Evolutionary conservation across 2,797 vertebrate species (phyloP).

Genomic region (Semotilus atromaculatus): DNA sequence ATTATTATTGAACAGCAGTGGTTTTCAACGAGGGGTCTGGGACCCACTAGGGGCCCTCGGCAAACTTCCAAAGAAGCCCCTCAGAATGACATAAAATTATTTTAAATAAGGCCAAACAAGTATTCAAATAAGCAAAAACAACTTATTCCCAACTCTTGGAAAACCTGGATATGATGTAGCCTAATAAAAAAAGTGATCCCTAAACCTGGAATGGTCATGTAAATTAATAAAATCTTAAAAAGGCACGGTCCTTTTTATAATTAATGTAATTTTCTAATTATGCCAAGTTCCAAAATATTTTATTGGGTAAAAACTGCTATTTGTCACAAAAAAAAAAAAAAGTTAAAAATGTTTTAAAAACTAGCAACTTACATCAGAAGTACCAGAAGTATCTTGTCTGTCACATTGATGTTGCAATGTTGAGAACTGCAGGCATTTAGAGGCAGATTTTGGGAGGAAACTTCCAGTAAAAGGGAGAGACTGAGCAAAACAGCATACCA

Average conservation of each 20-base stretch:
- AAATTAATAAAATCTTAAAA: neutral
- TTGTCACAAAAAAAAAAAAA: neutral
- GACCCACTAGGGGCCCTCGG: neutral
- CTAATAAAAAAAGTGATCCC: neutral
- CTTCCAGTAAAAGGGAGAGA: neutral
- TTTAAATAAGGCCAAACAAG: neutral
- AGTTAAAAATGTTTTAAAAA: no score
- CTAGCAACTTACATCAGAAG: neutral
- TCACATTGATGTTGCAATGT: neutral
- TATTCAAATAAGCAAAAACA: neutral
- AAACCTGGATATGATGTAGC: neutral
- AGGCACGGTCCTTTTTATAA: neutral
- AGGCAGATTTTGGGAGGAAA: neutral
- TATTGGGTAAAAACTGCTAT: neutral
- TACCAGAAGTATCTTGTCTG: neutral
- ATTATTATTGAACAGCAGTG: slow-evolving; percentile 47
- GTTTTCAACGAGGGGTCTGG: neutral
- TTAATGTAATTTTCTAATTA: neutral
- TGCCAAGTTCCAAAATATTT: neutral
- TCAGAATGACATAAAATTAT: neutral
- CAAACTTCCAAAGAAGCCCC: neutral
- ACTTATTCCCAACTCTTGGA: neutral
- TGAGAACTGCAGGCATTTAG: neutral
- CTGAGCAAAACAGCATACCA: neutral
- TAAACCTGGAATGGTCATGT: neutral